A percentile compares a stretch with the other conserved stretches of the same genome.
phyloP scores from a whole-genome alignment of 1,140 invertebrate species.

The Octopus bimaculoides region DNA sequence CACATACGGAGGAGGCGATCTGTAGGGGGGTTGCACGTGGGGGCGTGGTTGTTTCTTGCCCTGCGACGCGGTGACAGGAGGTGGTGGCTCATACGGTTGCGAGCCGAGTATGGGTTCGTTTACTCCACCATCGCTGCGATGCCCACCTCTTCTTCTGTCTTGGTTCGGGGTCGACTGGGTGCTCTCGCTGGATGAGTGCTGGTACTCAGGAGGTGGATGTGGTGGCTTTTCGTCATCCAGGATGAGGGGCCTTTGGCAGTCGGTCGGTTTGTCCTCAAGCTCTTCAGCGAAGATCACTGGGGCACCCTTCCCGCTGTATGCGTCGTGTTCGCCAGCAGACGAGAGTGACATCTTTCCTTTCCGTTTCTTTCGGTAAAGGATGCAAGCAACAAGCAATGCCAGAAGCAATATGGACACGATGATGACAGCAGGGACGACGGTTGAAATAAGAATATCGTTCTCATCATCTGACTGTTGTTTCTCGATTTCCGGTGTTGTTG shows the following conservation, averaged over 20 bases:
- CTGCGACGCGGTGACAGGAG: constrained; percentile 70
- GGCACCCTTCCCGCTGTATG: constrained; percentile 83
- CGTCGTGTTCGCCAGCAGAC: constrained; percentile 55
- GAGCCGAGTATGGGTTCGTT: constrained; percentile 47
- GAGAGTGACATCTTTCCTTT: constrained; percentile 78
- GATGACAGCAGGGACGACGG: constrained; percentile 84
- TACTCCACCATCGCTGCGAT: constrained; percentile 43
- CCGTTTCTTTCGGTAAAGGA: constrained; percentile 77
- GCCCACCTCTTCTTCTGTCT: constrained; percentile 46
- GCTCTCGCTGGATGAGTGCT: constrained; percentile 59
- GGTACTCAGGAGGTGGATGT: constrained; percentile 74
- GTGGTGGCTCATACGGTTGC: constrained; percentile 73
- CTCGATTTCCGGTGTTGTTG: not conserved
- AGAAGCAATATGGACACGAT: constrained; percentile 85
- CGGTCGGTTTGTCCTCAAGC: constrained; percentile 79
- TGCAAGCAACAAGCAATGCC: constrained; percentile 82
- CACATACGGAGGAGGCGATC: constrained; percentile 45
- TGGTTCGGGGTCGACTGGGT: constrained; percentile 56
- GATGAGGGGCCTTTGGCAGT: constrained; percentile 87
- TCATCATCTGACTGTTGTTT: constrained; percentile 25
- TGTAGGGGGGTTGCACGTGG: constrained; percentile 42
- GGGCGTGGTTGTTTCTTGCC: constrained; percentile 55
- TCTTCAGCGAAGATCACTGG: constrained; percentile 93
- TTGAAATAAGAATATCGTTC: constrained; percentile 85
- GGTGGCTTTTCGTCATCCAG: constrained; percentile 91